Conservation (phyloP, 2,113 vertebrate species). For the human (Homo sapiens) region GRCh38 chr7:159177501-159178000, state of each 20-base stretch:
- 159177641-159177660: slow-evolving; percentile 55
- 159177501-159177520: slow-evolving; percentile 41
- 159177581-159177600: neutral
- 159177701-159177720: slow-evolving; percentile 62
- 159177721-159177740: slow-evolving; percentile 31
- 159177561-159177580: neutral
- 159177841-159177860: neutral
- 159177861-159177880: neutral
- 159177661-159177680: slow-evolving; percentile 25
- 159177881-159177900: neutral
- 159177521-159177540: neutral
- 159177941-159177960: neutral
- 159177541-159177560: slow-evolving; percentile 31
- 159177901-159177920: neutral
- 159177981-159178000: too few species aligned
- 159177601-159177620: slow-evolving; percentile 49
- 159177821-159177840: neutral
- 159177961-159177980: neutral
- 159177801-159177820: neutral
- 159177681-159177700: slow-evolving; percentile 61
- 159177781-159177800: slow-evolving; percentile 29
- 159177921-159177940: neutral
- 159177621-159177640: slow-evolving; percentile 37
- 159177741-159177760: slow-evolving; percentile 35
- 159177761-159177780: neutral